Evolutionary conservation across 1,140 invertebrate genomes (phyloP), one percentile per base, ranked within the genome.

Genomic region (Leptestheria dahalacensis): DNA sequence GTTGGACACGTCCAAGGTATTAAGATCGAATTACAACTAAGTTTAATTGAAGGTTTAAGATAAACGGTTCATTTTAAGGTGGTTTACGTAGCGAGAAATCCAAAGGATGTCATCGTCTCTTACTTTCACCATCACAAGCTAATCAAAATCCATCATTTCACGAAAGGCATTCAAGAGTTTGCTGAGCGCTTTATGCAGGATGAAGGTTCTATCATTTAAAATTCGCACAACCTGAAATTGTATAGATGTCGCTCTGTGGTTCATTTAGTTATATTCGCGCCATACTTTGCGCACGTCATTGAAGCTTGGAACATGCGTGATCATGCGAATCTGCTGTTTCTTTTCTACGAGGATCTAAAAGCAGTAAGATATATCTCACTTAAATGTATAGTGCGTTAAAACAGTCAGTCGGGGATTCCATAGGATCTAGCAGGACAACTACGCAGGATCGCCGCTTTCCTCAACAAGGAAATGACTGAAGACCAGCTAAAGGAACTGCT

Each of bases 11-110:
- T 47, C 41, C 59, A 66, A 66, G 64, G 64, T 64, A 48, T 41
- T 15, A 41, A n/a, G n/a, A n/a, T n/a, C n/a, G n/a, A n/a, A n/a
- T n/a, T n/a, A 15, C 33, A 41, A 9, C 15, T 9, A 9, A 41
- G 6, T 41, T 41, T 9, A 9, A 9, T 41, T 41, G 15, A 41
- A 41, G 6, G 6, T 41, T 15, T 9, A 9, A 9, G 15, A 41
- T 9, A 41, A 9, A 41, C 33, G 33, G 6, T 41, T 41, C 33
- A 15, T 18, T 23, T 20, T 50, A 49, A 93, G 84, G 82, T 95
- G 1, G 84, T 97, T 51, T 97, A 97, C 68, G 81, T 91, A 0
- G 79, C 86, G 70, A 52, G 29, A 20, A 74, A 77, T 62, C 73
- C 73, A 0, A 75, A 72, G 61, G 74, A 77, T 62, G 64, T 71